Evolutionary conservation across 2,888 invertebrate species (phyloP).

Genomic region (Blastobasis adustella): DNA sequence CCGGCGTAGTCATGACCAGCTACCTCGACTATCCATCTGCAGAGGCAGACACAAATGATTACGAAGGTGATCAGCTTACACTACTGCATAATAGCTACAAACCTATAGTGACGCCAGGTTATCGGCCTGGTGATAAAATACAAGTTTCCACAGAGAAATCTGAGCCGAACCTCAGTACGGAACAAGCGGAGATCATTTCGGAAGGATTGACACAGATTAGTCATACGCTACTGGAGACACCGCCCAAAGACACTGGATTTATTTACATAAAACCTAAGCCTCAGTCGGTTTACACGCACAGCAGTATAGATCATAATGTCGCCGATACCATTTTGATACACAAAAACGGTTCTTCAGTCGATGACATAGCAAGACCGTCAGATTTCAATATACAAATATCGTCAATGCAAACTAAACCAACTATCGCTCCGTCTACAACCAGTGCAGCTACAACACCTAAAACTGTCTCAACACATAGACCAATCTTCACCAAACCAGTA

Average conservation of each 20-base stretch:
- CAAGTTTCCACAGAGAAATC: conserved; percentile 25
- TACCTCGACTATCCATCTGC: conserved; percentile 61
- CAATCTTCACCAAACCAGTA: conserved; percentile 61
- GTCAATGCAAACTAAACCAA: conserved; percentile 66
- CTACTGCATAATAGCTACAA: conserved; percentile 65
- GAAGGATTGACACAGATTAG: conserved; percentile 75
- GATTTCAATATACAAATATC: conserved; percentile 69
- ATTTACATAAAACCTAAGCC: conserved; percentile 46
- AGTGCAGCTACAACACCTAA: conserved; percentile 40
- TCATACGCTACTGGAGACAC: conserved; percentile 59
- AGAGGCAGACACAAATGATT: conserved; percentile 52
- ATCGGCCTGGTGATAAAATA: conserved; percentile 44
- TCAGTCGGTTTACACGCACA: conserved; percentile 57
- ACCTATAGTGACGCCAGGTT: conserved; percentile 63
- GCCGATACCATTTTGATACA: conserved; percentile 79
- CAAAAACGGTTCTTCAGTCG: conserved; percentile 70
- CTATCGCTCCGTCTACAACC: conserved; percentile 40
- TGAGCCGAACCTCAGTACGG: conserved; percentile 41
- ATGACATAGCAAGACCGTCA: conserved; percentile 63
- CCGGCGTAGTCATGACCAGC: conserved; percentile 65
- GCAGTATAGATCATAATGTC: conserved; percentile 74
- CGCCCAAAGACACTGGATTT: conserved; percentile 58
- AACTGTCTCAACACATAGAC: conserved; percentile 56
- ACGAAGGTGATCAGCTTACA: conserved; percentile 52
- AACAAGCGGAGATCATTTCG: conserved; percentile 68